A percentile compares a stretch with the other conserved stretches of the same genome.
Conservation (phyloP, 2,113 vertebrate genomes). For the Heptranchias perlo region DNA sequence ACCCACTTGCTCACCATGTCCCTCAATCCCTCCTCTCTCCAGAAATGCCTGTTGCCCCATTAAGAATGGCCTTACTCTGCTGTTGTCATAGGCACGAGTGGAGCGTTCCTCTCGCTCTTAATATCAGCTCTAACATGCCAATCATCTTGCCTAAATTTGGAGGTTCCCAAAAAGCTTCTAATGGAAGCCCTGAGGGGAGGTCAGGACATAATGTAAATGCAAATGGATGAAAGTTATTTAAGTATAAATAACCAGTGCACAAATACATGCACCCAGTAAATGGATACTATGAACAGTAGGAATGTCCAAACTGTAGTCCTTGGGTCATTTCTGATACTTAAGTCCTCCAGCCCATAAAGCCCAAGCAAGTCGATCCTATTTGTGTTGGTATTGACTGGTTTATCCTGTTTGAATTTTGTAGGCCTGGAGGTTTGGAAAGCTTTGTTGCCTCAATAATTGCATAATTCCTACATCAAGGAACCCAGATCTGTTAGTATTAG, state of each 20-base stretch:
- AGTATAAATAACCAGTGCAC: neutral
- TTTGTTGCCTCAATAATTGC: neutral
- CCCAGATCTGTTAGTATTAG: neutral
- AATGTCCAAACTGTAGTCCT: neutral
- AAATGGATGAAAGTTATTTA: neutral
- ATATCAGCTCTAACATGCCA: neutral
- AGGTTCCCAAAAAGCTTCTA: neutral
- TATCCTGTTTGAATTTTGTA: neutral
- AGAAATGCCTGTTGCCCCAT: neutral
- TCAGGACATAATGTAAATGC: neutral
- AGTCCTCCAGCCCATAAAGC: neutral
- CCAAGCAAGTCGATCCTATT: neutral
- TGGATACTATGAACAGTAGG: neutral
- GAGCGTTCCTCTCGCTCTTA: neutral
- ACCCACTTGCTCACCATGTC: neutral
- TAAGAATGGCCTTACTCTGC: neutral
- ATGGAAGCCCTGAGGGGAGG: neutral
- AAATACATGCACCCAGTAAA: neutral
- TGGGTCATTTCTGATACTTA: neutral
- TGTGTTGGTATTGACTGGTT: neutral
- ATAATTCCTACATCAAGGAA: neutral
- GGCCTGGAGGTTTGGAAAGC: neutral
- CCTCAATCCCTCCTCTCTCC: neutral
- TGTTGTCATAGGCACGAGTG: neutral
- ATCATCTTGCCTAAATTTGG: neutral